Percentiles rank a stretch among this genome's conserved stretches.
Evolutionary conservation across 1,140 invertebrate genomes (phyloP).

Genomic region (Caenorhabditis remanei): DNA sequence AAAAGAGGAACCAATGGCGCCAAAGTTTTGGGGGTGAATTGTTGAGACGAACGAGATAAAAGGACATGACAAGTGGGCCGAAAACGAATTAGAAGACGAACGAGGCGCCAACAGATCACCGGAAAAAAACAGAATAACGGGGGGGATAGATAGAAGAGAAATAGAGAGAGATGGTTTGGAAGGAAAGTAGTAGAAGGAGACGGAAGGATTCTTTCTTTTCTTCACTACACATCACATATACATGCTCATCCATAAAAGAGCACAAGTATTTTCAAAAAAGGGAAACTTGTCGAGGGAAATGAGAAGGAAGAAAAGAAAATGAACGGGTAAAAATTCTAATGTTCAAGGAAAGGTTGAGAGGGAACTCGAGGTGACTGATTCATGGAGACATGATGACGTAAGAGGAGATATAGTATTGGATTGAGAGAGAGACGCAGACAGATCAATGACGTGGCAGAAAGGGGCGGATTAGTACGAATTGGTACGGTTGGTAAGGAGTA

Average conservation of each 20-base stretch:
- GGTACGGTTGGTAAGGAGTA: too few species aligned
- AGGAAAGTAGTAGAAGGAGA: not conserved
- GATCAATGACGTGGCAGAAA: slow-evolving; percentile 9
- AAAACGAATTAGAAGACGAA: slow-evolving; percentile 50
- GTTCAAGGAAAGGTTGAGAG: not conserved
- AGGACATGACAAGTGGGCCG: slow-evolving; percentile 53
- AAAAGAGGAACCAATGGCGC: slow-evolving; percentile 36
- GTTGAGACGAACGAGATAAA: slow-evolving; percentile 23
- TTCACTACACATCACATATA: slow-evolving; percentile 50
- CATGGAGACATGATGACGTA: not conserved
- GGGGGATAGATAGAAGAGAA: slow-evolving; percentile 37
- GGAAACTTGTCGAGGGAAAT: not conserved
- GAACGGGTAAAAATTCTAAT: slow-evolving; percentile 19
- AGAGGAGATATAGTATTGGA: not conserved
- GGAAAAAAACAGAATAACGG: not conserved
- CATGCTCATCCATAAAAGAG: slow-evolving; percentile 55
- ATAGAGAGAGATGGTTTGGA: slow-evolving; percentile 8
- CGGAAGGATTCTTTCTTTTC: not conserved
- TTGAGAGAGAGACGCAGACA: slow-evolving; percentile 1
- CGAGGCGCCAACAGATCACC: slow-evolving; percentile 25
- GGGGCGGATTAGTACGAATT: too few species aligned
- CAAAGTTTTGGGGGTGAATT: slow-evolving; percentile 17
- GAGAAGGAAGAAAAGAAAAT: slow-evolving; percentile 17
- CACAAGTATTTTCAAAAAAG: slow-evolving; percentile 40
- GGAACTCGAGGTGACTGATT: not conserved